Evolutionary conservation across 2,113 vertebrate genomes (phyloP).

Genomic region (Daphoenositta chrysoptera): DNA sequence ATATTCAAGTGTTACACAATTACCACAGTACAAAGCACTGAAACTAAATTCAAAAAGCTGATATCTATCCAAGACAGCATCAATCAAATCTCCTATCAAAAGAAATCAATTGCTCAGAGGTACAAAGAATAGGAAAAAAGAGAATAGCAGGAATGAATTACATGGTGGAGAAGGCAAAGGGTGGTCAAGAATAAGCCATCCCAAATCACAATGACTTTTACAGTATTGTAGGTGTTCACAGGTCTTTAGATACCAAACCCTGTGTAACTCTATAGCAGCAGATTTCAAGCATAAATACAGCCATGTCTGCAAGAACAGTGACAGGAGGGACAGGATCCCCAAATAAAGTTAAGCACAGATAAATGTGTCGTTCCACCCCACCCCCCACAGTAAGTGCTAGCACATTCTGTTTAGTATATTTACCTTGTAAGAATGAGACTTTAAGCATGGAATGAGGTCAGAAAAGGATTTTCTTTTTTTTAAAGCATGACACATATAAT

Average conservation of each 20-base stretch:
- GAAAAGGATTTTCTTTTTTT: background rate
- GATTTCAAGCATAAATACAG: background rate
- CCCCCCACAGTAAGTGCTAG: background rate
- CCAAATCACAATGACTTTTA: background rate
- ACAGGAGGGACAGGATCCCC: background rate
- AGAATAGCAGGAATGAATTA: background rate
- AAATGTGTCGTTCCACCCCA: background rate
- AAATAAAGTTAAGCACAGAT: background rate
- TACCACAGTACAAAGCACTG: background rate
- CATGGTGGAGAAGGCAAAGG: background rate
- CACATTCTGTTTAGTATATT: background rate
- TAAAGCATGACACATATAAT: background rate
- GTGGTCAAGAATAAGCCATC: background rate
- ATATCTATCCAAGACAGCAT: background rate
- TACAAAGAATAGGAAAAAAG: background rate
- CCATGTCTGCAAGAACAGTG: background rate
- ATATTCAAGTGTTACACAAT: background rate
- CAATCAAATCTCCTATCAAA: background rate
- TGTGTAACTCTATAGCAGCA: background rate
- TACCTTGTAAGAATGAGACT: background rate
- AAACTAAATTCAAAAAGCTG: background rate
- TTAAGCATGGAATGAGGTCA: background rate
- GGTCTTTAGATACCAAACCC: background rate
- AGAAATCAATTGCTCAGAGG: background rate
- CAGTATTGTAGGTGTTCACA: background rate